Conservation (phyloP, 2,888 invertebrate genomes). For the Polietes domitor region DNA sequence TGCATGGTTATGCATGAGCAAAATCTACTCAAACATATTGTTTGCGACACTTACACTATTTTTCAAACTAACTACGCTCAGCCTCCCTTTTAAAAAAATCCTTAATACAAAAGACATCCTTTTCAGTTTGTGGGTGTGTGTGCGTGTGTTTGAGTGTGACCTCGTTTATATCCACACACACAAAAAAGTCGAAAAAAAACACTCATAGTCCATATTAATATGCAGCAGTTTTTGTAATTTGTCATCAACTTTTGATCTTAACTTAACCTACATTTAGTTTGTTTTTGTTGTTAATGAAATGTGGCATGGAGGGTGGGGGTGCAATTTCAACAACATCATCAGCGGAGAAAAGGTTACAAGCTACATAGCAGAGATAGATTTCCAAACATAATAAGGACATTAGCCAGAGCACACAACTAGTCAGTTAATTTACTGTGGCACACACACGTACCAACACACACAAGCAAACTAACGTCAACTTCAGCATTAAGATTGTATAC, state of each 20-base stretch:
- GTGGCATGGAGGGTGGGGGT: too few relatives aligned
- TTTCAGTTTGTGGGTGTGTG: not conserved
- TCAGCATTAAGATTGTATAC: too few relatives aligned
- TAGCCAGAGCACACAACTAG: not conserved
- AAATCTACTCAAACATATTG: constrained; percentile 39
- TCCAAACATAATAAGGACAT: not conserved
- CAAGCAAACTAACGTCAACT: too few relatives aligned
- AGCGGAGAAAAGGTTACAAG: not conserved
- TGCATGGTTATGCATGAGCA: constrained; percentile 14
- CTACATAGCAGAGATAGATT: not conserved
- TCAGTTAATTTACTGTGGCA: too few relatives aligned
- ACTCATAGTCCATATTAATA: not conserved
- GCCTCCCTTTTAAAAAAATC: not conserved
- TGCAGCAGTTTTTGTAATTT: not conserved
- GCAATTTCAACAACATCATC: not conserved
- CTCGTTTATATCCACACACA: constrained; percentile 12
- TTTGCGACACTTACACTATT: constrained; percentile 22
- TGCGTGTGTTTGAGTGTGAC: not conserved
- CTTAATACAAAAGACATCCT: constrained; percentile 33
- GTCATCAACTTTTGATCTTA: constrained; percentile 32
- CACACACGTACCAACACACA: too few relatives aligned
- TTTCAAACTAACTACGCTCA: not conserved
- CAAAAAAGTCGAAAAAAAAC: not conserved
- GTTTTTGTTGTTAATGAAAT: not conserved
- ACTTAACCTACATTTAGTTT: constrained; percentile 45